phyloP scores from a whole-genome alignment of 2,888 invertebrate genomes.

The Coremacera marginata region DNA sequence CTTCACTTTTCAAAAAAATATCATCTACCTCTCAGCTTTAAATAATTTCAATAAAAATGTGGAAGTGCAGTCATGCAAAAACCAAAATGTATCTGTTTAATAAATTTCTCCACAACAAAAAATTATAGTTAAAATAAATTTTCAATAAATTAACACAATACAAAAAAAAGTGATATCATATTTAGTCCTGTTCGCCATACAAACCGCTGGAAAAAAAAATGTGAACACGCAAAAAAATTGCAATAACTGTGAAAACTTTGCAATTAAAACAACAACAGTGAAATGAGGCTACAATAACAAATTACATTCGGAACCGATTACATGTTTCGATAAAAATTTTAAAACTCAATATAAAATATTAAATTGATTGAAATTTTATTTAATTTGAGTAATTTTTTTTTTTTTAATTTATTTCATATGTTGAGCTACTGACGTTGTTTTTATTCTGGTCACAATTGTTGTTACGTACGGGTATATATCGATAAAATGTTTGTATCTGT shows the following conservation, averaged over 20 bases:
- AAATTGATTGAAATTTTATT: slow-evolving; percentile 13
- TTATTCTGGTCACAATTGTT: background rate
- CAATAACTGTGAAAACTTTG: no score
- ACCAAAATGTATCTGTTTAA: no score
- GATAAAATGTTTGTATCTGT: background rate
- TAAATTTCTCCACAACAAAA: no score
- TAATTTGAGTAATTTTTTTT: background rate
- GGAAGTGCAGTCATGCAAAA: no score
- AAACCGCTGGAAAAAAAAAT: no score
- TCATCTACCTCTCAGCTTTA: no score
- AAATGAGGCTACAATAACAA: background rate
- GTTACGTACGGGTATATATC: no score
- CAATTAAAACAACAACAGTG: background rate
- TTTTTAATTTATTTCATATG: background rate
- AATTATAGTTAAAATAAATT: background rate
- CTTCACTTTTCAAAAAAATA: no score
- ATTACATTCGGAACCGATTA: background rate
- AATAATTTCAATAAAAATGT: no score
- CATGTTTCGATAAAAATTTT: background rate
- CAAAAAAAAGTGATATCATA: background rate
- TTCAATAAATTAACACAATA: background rate
- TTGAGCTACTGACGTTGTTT: background rate
- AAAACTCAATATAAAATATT: background rate
- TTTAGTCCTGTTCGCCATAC: no score
- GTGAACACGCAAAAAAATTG: no score